phyloP scores from a whole-genome alignment of 2,888 invertebrate species.

The Acanthosepion pharaonis region DNA sequence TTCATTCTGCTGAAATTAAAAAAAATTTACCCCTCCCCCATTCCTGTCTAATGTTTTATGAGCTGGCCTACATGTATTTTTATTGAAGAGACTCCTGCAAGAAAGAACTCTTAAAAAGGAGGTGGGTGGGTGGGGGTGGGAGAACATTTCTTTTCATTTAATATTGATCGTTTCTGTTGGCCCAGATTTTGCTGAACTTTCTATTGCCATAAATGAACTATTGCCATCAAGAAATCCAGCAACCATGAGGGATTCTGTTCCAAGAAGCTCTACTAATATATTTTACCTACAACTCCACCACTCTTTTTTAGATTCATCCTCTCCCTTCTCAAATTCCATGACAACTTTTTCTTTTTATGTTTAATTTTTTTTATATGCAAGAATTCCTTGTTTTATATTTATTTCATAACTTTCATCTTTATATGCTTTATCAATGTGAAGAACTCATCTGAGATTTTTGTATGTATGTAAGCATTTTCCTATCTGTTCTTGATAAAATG shows the following conservation, averaged over 20 bases:
- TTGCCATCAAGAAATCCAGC: background rate
- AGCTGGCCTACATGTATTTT: background rate
- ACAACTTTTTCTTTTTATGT: background rate
- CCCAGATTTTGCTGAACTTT: background rate
- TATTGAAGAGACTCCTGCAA: background rate
- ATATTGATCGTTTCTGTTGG: constrained; percentile 1
- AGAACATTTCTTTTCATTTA: background rate
- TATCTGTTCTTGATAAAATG: too few relatives aligned
- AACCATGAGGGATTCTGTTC: constrained; percentile 33
- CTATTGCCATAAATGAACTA: constrained; percentile 4
- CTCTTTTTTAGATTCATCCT: background rate
- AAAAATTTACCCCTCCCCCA: background rate
- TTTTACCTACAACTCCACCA: background rate
- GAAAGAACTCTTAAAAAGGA: background rate
- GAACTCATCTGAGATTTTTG: too few relatives aligned
- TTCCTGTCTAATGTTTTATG: background rate
- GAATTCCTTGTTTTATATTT: background rate
- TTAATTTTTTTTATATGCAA: background rate
- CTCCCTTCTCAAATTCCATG: background rate
- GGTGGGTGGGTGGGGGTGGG: fast-evolving
- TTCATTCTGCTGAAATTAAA: background rate
- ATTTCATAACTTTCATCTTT: background rate
- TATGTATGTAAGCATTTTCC: too few relatives aligned
- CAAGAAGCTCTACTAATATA: background rate
- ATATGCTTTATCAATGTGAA: too few relatives aligned